A percentile compares a stretch with the other conserved stretches of the same genome.
Conservation (phyloP, 2,113 vertebrate species). For the Hippotragus niger region DNA sequence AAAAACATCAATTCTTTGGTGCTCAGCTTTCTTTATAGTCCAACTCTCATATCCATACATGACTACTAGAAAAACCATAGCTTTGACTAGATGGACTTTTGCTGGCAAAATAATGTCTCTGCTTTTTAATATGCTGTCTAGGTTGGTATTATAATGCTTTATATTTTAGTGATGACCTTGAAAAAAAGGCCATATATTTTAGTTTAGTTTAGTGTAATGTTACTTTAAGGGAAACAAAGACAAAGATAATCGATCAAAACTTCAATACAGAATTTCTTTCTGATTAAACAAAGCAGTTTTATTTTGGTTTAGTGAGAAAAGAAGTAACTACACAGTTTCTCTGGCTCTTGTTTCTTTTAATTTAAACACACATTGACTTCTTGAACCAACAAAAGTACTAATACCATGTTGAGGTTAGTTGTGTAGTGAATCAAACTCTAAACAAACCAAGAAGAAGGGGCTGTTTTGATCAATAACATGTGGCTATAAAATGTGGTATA, state of each 20-base stretch:
- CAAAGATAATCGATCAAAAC: background rate
- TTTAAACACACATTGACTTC: background rate
- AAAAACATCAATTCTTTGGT: background rate
- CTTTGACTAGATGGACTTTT: background rate
- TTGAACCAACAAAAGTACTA: background rate
- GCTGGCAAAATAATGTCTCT: background rate
- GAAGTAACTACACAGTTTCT: background rate
- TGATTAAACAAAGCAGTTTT: slow-evolving; percentile 39
- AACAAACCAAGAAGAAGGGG: background rate
- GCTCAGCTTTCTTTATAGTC: background rate
- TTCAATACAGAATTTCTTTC: slow-evolving; percentile 39
- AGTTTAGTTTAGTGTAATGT: background rate
- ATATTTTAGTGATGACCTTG: background rate
- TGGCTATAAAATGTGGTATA: background rate
- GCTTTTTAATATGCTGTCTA: background rate
- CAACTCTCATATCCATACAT: background rate
- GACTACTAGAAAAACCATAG: background rate
- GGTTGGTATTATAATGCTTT: background rate
- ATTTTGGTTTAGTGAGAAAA: background rate
- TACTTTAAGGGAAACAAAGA: slow-evolving; percentile 34
- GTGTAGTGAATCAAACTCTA: background rate
- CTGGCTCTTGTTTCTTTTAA: background rate
- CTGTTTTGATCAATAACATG: background rate
- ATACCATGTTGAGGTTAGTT: background rate
- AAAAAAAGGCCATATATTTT: background rate